Conservation (phyloP, 2,113 vertebrate species). For the Gnathonemus longibarbis region DNA sequence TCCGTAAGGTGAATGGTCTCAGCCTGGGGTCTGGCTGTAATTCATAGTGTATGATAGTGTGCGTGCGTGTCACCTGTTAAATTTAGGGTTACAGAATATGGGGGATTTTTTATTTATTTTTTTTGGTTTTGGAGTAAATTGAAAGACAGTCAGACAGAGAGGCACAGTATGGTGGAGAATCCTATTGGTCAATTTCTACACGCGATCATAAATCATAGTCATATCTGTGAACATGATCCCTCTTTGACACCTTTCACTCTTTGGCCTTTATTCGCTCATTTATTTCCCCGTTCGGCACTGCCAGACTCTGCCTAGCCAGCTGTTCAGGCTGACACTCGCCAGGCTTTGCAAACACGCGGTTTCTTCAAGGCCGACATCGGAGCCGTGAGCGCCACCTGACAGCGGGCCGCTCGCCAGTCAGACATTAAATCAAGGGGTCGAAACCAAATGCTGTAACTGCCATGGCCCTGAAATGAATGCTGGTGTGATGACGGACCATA, state of each 20-base stretch:
- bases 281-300: not conserved
- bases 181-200: not conserved
- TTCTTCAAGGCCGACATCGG: not conserved
- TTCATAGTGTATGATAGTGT: not conserved
- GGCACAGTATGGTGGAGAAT: not conserved
- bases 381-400: not conserved
- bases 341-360: not conserved
- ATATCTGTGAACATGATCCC: not conserved
- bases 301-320: not conserved
- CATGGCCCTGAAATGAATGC: not conserved
- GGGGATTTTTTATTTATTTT: not conserved
- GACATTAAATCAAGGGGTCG: not conserved
- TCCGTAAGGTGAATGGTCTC: not conserved
- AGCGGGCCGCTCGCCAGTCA: not conserved
- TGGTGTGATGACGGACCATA: not conserved
- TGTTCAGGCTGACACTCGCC: not conserved
- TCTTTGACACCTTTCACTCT: not conserved
- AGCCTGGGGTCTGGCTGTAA: not conserved
- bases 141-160: not conserved
- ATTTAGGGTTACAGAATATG: not conserved
- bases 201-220: not conserved
- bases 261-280: not conserved
- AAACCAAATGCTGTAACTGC: not conserved
- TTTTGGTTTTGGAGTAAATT: not conserved
- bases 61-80: not conserved